Evolutionary conservation across 2,113 vertebrate genomes (phyloP), one percentile per base, ranked within the genome.

Genomic region (Kryptolebias marmoratus): DNA sequence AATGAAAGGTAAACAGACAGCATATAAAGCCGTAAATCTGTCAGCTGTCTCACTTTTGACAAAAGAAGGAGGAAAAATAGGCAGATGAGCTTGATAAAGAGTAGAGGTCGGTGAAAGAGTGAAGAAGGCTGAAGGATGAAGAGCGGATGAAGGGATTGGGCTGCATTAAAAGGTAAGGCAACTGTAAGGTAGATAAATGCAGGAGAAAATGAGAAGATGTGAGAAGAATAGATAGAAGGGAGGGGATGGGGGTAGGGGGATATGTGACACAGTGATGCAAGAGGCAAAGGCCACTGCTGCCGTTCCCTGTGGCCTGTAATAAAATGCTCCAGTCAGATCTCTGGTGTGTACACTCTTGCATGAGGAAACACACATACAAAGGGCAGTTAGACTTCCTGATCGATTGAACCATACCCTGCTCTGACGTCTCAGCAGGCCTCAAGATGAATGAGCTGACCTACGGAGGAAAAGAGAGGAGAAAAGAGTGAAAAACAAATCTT

Each of bases 381-480:
- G 81, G 79, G 79, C 81, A 77, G 77, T 82, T 71, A 71, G 79
- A 85, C 79, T 79, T 81, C 79, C 83, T 92, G 91, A 93, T 92
- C 74, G 89, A 93, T 93, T 92, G 89, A 87, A 86, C 82, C 36
- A 4, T 67, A 88, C 77, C 65, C 85, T 68, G 73, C 78, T 83
- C 84, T 86, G 90, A 90, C 91, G 64, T 87, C 88, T 86, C 81
- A 77, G 73, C 84, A 81, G 80, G 42, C 77, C 85, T 81, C 70
- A 72, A 88, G 89, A 93, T 89, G 83, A 91, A 91, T 90, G 89
- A 88, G 89, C 68, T 83, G 86, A 86, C 73, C 88, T 86, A 75
- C 69, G 45, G 71, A 54, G 77, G 84, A 66, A 84, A 80, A 74
- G 79, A 72, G 63, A 83, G 63, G 68, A 64, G 59, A 55, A 76